phyloP scores from a whole-genome alignment of 2,888 invertebrate genomes.

The Drosophila borealis region DNA sequence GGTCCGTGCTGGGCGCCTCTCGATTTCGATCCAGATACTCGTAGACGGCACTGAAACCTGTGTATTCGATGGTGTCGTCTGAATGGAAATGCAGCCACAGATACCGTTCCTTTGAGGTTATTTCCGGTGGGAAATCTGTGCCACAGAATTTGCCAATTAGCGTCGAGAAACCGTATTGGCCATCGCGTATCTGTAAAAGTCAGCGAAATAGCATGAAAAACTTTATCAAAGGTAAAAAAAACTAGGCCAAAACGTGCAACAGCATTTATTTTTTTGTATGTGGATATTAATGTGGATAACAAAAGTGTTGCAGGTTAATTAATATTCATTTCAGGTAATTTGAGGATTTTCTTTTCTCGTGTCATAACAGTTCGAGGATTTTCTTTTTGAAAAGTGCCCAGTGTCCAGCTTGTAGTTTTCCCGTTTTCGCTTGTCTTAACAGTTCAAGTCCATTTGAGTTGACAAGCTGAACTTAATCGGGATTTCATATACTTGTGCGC shows the following conservation, averaged over 20 bases:
- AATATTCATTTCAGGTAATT: too few species aligned
- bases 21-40: constrained; percentile 87
- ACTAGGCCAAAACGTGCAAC: constrained; percentile 13
- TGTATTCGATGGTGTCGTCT: constrained; percentile 92
- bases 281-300: neutral
- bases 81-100: constrained; percentile 93
- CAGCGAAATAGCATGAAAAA: constrained; percentile 11
- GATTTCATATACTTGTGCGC: neutral
- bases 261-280: constrained; percentile 9
- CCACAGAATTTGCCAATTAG: constrained; percentile 90
- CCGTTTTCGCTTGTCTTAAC: too few species aligned
- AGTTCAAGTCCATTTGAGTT: too few species aligned
- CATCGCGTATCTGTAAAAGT: constrained; percentile 88
- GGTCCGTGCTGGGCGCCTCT: constrained; percentile 84
- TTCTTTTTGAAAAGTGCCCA: too few species aligned
- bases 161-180: constrained; percentile 91
- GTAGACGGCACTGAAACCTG: constrained; percentile 92
- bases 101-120: constrained; percentile 90
- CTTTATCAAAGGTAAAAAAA: constrained; percentile 22
- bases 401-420: too few species aligned
- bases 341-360: too few species aligned
- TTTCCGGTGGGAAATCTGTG: constrained; percentile 89
- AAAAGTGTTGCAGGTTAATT: too few species aligned
- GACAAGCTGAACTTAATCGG: neutral
- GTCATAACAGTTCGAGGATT: too few species aligned